Percentiles rank a stretch among this genome's conserved stretches.
These are phyloP conservation scores for Campaea margaritaria DNA, from an alignment of 2,888 invertebrate genomes.

Conservation along the genomic window DNA sequence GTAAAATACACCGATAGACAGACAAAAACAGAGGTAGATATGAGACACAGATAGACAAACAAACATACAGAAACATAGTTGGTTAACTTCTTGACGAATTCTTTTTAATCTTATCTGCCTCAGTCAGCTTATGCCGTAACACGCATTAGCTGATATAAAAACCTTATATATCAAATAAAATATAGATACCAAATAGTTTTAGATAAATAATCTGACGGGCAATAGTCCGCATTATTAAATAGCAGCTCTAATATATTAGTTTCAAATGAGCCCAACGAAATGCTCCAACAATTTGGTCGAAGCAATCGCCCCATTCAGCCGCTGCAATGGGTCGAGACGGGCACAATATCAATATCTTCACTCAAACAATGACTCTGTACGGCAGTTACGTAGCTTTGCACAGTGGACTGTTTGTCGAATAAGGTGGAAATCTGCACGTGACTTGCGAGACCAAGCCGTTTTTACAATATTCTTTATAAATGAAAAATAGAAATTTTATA, in stretches of 20 bases:
- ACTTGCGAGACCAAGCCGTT: no score
- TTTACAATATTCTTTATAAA: no score
- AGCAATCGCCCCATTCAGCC: conserved; percentile 39
- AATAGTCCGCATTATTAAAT: conserved; percentile 35
- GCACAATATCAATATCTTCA: conserved; percentile 43
- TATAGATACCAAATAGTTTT: background rate
- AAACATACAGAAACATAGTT: no score
- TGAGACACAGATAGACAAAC: no score
- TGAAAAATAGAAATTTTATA: no score
- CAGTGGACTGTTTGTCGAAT: background rate
- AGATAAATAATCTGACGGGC: conserved; percentile 31
- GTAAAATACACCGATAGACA: no score
- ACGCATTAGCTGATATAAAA: no score
- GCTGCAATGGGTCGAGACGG: conserved; percentile 41
- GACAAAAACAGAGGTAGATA: no score
- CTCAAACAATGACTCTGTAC: conserved; percentile 12
- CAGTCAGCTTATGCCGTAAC: no score
- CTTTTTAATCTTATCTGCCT: no score
- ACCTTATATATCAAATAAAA: background rate
- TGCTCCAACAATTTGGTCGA: conserved; percentile 38
- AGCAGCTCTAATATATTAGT: conserved; percentile 37
- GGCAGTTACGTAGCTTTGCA: conserved; percentile 17
- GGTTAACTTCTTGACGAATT: no score
- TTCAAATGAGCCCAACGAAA: conserved; percentile 39
- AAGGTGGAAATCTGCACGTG: no score